Conservation (phyloP, 1,140 invertebrate genomes). For the Oreohelix idahoensis region DNA sequence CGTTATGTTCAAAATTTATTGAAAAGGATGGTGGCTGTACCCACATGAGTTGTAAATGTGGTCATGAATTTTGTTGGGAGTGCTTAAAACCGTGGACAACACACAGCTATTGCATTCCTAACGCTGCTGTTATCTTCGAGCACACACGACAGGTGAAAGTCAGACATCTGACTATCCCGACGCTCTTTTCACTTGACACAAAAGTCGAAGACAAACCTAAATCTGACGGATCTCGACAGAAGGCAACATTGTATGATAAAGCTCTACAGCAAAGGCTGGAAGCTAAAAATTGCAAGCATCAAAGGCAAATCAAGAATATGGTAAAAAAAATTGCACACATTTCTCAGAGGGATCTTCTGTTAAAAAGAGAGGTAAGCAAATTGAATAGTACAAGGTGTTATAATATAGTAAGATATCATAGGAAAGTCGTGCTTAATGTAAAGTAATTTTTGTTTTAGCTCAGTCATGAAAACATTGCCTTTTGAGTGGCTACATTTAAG, state of each 20-base stretch:
- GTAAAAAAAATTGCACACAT: background rate
- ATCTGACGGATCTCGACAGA: background rate
- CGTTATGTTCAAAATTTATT: slow-evolving; percentile 39
- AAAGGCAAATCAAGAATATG: background rate
- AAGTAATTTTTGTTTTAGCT: too few relatives aligned
- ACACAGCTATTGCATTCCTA: background rate
- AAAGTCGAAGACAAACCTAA: background rate
- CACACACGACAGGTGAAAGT: background rate
- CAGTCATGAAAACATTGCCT: too few relatives aligned
- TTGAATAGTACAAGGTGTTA: background rate
- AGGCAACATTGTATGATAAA: slow-evolving; percentile 7
- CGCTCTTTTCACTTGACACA: too few relatives aligned
- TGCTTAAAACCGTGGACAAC: background rate
- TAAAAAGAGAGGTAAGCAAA: background rate
- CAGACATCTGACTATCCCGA: background rate
- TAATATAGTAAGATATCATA: too few relatives aligned
- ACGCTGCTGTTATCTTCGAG: background rate
- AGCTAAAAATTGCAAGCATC: background rate
- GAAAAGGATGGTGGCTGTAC: slow-evolving; percentile 44
- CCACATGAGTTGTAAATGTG: slow-evolving; percentile 41
- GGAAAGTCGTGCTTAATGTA: too few relatives aligned
- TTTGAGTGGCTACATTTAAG: too few relatives aligned
- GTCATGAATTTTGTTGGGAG: slow-evolving; percentile 37
- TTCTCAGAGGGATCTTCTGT: background rate
- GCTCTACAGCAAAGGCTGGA: slow-evolving; percentile 20